Percentiles rank a stretch among this genome's conserved stretches.
Evolutionary conservation across 1,140 invertebrate species (phyloP).

Genomic region (Epicauta chinensis): DNA sequence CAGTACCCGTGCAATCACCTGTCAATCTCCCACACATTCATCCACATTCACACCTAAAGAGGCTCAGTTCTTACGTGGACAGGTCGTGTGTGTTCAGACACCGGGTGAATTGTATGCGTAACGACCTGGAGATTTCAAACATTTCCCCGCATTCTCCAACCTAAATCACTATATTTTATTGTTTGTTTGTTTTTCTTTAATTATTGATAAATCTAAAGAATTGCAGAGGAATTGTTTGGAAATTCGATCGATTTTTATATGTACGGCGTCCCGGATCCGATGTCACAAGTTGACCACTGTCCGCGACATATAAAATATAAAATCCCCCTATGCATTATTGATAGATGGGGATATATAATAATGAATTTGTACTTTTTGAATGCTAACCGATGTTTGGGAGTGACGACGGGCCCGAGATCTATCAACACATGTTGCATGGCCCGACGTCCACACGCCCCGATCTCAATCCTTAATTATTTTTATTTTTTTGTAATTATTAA

Average conservation of each 20-base stretch:
- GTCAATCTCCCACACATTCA: slow-evolving; percentile 32
- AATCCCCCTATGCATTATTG: slow-evolving; percentile 4
- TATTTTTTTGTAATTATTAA: too few relatives aligned
- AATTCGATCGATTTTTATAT: too few relatives aligned
- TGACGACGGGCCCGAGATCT: slow-evolving; percentile 31
- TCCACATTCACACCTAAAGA: slow-evolving; percentile 30
- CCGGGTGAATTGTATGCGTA: background rate
- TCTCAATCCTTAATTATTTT: too few relatives aligned
- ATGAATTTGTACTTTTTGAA: slow-evolving; percentile 39
- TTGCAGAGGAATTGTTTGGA: too few relatives aligned
- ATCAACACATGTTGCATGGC: slow-evolving; percentile 18
- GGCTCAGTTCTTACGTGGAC: slow-evolving; percentile 34
- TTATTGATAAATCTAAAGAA: too few relatives aligned
- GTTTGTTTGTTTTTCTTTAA: too few relatives aligned
- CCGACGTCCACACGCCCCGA: slow-evolving; percentile 19
- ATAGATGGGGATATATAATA: slow-evolving; percentile 23
- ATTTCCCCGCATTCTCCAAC: too few relatives aligned
- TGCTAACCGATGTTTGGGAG: slow-evolving; percentile 30
- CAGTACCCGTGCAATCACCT: slow-evolving; percentile 37
- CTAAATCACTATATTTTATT: too few relatives aligned
- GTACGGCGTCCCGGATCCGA: too few relatives aligned
- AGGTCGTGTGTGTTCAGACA: slow-evolving; percentile 9
- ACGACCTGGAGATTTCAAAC: too few relatives aligned
- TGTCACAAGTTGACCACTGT: slow-evolving; percentile 3
- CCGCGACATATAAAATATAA: slow-evolving; percentile 34